Evolutionary conservation across 1,140 invertebrate species (phyloP), one percentile per base, ranked within the genome.

Genomic region (Choristoneura fumiferana): DNA sequence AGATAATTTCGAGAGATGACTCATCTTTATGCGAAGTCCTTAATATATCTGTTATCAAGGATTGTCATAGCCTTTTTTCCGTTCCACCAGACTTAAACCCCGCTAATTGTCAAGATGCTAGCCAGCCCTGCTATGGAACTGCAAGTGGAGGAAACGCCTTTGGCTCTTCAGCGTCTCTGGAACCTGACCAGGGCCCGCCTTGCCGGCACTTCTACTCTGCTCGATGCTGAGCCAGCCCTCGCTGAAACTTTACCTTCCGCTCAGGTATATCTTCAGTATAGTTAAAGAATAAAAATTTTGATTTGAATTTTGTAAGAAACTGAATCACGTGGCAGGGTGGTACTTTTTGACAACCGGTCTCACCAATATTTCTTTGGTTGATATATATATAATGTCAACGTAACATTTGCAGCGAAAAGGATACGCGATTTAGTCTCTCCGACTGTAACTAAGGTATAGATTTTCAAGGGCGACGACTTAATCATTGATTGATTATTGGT

Each of bases 121-220:
- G 78, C 89, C 38, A 87, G 72, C 60, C 77, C 79, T 43, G 74
- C 78, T 14, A 82, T 90, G 78, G 87, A 89, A 59, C 55, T 87
- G 57, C 81, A 83, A 67, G 73, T 67, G 4, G 87, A 86, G 58
- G 86, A 89, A 61, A 79, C 84, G 14, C 87, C 87, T 0, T 65
- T 89, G 61, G 85, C 83, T 4, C 76, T 90, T 13, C 89, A 88
- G 57, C 76, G 89, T 8, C 73, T 90, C 39, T 90, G 89, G 89
- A 88, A 84, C 49, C 63, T 89, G 54, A 89, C 89, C 45, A 77
- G 89, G 10, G 89, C 89, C 9, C 85, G 89, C 35, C 76, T 88
- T 1, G 85, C 87, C 18, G 84, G 84, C 5, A 83, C 86, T 8
- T 84, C 85, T 54, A 86, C 84, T 6, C 71, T 80, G 8, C 63